Evolutionary conservation across 2,888 invertebrate species (phyloP), one percentile per base, ranked within the genome.

Genomic region (Deilephila elpenor): DNA sequence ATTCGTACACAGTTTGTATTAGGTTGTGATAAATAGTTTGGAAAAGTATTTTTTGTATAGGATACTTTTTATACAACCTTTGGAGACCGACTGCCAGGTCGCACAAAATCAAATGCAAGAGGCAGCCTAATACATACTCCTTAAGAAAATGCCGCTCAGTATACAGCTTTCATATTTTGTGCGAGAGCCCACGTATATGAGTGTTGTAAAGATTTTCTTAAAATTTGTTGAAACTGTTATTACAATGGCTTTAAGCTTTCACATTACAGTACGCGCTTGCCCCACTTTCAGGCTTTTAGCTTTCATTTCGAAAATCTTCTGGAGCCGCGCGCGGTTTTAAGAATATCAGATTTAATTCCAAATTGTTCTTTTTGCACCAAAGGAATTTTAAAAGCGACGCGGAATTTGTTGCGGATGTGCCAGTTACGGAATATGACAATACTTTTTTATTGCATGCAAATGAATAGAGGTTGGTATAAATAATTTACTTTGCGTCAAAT

Each of bases 201-300:
- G 25, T 17, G 67, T 67, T 37, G 71, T 60, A 71, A 59, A 37
- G 44, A 59, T 71, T 71, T 60, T 71, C 71, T 72, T 44, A 61
- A 72, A 72, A 64, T 62, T 60, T 72, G 67, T 67, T 51, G 67
- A 67, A 67, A 67, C 67, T 67, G 67, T 67, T 67, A 67, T 62
- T 32, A 72, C 62, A 72, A 64, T 72, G 62, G 62, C 51, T 25
- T 72, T 60, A 71, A 72, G 72, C 71, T 61, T 73, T 74, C 59
- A 70, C 75, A 74, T 71, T 71, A 74, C 73, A 70, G 71, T 74
- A 76, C 73, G 71, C 71, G 51, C 74, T 71, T 72, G 74, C 32
- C 72, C 75, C 67, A 76, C 74, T 73, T 76, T 72, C 71, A 14
- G 32, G 67, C 71, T 74, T 70, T 76, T 70, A 74, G 72, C 73